Evolutionary conservation across 2,113 vertebrate species (phyloP).

Genomic region (Paramisgurnus dabryanus): DNA sequence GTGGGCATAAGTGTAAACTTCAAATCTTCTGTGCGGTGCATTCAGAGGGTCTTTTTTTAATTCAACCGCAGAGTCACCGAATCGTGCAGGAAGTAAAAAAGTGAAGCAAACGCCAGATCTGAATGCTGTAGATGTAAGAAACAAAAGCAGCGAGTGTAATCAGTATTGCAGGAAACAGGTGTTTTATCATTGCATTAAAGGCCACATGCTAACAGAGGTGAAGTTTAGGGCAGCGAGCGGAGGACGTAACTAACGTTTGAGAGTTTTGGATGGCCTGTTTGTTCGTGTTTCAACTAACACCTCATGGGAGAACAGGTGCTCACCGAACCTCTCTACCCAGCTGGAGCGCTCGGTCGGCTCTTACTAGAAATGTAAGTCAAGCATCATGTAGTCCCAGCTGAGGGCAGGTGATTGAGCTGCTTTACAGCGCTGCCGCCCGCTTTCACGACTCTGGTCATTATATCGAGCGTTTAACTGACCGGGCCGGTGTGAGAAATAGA

Average conservation of each 20-base stretch:
- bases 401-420: too few relatives aligned
- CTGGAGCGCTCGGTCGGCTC: not conserved
- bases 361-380: not conserved
- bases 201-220: constrained; percentile 62
- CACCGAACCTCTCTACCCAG: constrained; percentile 15
- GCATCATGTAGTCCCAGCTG: too few relatives aligned
- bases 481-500: constrained; percentile 61
- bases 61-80: constrained; percentile 45
- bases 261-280: constrained; percentile 37
- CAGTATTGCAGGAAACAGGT: constrained; percentile 74
- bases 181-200: constrained; percentile 71
- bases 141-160: constrained; percentile 60
- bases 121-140: constrained; percentile 51
- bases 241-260: constrained; percentile 59
- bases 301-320: constrained; percentile 69
- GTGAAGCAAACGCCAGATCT: constrained; percentile 56
- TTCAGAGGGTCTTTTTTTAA: not conserved
- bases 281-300: constrained; percentile 31
- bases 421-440: constrained; percentile 17
- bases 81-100: constrained; percentile 13
- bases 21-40: too few relatives aligned
- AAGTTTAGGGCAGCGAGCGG: constrained; percentile 63
- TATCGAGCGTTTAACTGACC: constrained; percentile 61
- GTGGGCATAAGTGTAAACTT: too few relatives aligned
- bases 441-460: constrained; percentile 41